Conservation (phyloP, 2,888 invertebrate species). For the Sericinus montela region DNA sequence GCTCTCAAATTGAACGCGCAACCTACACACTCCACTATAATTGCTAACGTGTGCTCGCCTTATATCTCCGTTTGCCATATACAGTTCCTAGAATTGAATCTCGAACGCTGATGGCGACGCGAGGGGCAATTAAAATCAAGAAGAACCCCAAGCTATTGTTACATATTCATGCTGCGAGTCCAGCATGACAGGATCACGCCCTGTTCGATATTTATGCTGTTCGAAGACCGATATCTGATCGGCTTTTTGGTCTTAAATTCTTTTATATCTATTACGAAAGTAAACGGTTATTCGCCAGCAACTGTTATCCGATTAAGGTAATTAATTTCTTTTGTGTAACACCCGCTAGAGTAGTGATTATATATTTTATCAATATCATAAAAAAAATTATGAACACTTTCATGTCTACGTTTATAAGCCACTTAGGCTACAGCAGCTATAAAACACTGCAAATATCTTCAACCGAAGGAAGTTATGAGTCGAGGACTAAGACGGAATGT, state of each 20-base stretch:
- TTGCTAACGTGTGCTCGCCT: slow-evolving; percentile 42
- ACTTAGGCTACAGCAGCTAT: no score
- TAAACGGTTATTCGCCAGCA: not conserved
- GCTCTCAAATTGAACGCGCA: slow-evolving; percentile 30
- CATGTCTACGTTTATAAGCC: no score
- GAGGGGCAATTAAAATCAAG: slow-evolving; percentile 21
- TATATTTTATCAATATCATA: no score
- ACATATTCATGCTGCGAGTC: slow-evolving; percentile 51
- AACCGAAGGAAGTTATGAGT: no score
- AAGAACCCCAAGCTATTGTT: slow-evolving; percentile 33
- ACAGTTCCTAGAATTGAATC: slow-evolving; percentile 23
- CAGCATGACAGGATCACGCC: slow-evolving; percentile 56
- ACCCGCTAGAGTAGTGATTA: no score
- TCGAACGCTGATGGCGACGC: slow-evolving; percentile 21
- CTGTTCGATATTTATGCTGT: slow-evolving; percentile 65
- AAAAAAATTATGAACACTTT: no score
- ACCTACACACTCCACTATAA: slow-evolving; percentile 36
- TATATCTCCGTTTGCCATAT: slow-evolving; percentile 17
- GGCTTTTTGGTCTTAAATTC: slow-evolving; percentile 16
- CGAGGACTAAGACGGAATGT: no score
- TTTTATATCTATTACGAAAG: not conserved
- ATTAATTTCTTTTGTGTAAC: no score
- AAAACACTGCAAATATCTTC: no score
- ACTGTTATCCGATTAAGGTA: not conserved
- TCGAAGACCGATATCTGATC: slow-evolving; percentile 46